These are phyloP conservation scores for Anabas testudineus DNA, from an alignment of 2,797 vertebrate species.

Conservation along the genomic window DNA sequence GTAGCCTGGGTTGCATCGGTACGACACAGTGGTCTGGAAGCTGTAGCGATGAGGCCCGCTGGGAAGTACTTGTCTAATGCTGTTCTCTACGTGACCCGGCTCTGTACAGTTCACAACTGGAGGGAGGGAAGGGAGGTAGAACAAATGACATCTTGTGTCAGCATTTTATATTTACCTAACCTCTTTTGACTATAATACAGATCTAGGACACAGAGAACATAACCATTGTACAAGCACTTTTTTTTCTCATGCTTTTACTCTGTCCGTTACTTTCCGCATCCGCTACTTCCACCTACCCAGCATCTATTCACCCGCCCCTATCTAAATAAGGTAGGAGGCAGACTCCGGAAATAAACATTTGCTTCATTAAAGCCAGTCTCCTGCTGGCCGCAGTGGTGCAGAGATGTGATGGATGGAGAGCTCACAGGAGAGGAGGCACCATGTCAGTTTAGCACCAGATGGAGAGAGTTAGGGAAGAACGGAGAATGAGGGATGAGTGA, in stretches of 20 bases:
- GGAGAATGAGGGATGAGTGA: conserved; percentile 56
- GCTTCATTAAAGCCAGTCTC: conserved; percentile 73
- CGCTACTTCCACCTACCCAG: conserved; percentile 34
- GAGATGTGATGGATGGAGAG: conserved; percentile 74
- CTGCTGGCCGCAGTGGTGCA: conserved; percentile 61
- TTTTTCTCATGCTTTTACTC: neutral
- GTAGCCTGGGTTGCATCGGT: conserved; percentile 93
- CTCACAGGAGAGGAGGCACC: conserved; percentile 66
- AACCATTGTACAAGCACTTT: neutral
- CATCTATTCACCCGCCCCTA: conserved; percentile 61
- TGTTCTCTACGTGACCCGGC: conserved; percentile 94
- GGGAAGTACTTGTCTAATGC: conserved; percentile 90
- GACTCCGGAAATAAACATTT: conserved; percentile 76
- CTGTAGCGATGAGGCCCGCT: conserved; percentile 93
- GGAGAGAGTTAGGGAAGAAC: conserved; percentile 63
- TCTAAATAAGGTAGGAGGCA: conserved; percentile 68
- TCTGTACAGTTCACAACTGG: conserved; percentile 98
- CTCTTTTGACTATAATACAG: neutral
- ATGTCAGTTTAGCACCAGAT: conserved; percentile 77
- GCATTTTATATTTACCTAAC: neutral
- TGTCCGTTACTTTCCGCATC: conserved; percentile 32
- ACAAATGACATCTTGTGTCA: conserved; percentile 2
- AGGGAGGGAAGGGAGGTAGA: conserved; percentile 25
- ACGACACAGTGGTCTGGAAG: conserved; percentile 93
- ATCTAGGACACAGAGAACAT: neutral